A percentile compares a stretch with the other conserved stretches of the same genome.
Conservation (phyloP, 2,113 vertebrate species). For the Propithecus coquereli region DNA sequence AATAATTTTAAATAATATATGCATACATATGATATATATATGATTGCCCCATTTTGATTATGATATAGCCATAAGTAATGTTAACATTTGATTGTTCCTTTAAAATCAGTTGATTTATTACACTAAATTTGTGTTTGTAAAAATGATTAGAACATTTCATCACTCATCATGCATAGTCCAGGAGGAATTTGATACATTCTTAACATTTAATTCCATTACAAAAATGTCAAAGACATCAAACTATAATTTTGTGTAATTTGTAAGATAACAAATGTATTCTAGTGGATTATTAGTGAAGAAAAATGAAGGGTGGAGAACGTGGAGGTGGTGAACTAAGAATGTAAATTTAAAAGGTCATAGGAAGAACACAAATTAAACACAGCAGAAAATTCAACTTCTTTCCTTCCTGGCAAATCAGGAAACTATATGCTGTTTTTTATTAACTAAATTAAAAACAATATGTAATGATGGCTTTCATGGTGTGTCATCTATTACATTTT, state of each 20-base stretch:
- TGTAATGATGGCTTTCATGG: constrained; percentile 53
- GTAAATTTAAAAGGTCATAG: constrained; percentile 48
- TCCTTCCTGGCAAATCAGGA: constrained; percentile 20
- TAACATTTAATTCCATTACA: constrained; percentile 10
- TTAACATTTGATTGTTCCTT: background rate
- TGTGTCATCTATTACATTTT: background rate
- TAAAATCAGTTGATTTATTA: background rate
- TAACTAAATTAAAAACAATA: constrained; percentile 55
- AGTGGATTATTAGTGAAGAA: constrained; percentile 14
- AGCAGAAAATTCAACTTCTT: background rate
- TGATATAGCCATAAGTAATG: background rate
- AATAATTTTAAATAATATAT: background rate
- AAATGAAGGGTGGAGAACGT: background rate
- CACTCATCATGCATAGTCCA: background rate
- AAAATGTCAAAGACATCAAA: background rate
- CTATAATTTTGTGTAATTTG: constrained; percentile 30
- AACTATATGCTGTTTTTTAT: constrained; percentile 32
- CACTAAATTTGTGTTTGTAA: background rate
- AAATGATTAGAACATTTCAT: background rate
- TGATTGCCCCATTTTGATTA: background rate
- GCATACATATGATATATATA: background rate
- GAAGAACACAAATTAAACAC: constrained; percentile 44
- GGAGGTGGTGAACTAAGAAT: background rate
- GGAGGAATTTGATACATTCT: background rate
- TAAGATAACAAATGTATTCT: background rate